Evolutionary conservation across 2,888 invertebrate species (phyloP).

Genomic region (Conchocele bisecta): DNA sequence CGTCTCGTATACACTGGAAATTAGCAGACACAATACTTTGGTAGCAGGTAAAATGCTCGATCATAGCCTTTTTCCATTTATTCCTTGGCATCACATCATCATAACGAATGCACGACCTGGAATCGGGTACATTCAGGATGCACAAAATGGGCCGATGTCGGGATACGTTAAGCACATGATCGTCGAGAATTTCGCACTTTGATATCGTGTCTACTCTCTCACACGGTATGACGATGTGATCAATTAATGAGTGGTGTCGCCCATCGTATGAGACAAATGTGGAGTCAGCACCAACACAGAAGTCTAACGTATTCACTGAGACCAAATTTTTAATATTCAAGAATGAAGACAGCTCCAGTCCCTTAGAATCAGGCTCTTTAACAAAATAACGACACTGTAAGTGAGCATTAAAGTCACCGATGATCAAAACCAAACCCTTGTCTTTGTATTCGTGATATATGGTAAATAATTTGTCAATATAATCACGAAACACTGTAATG

Average conservation of each 20-base stretch:
- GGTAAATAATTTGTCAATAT: constrained; percentile 7
- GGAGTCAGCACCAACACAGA: background rate
- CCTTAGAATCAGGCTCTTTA: background rate
- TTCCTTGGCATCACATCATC: too few relatives aligned
- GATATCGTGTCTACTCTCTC: constrained; percentile 6
- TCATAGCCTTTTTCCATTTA: too few relatives aligned
- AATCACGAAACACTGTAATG: background rate
- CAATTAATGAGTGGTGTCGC: constrained; percentile 4
- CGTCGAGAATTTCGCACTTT: constrained; percentile 13
- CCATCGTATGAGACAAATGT: constrained; percentile 13
- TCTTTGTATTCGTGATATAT: background rate
- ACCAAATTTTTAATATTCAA: background rate
- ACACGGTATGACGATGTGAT: constrained; percentile 5
- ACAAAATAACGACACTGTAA: background rate
- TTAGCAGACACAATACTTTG: too few relatives aligned
- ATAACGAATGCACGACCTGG: background rate
- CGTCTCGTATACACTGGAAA: too few relatives aligned
- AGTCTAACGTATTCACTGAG: background rate
- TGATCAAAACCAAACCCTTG: background rate
- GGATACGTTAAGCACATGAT: constrained; percentile 15
- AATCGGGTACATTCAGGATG: background rate
- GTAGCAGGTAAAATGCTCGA: too few relatives aligned
- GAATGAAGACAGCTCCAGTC: background rate
- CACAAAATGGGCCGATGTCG: constrained; percentile 1
- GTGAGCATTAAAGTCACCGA: constrained; percentile 15